These are phyloP conservation scores for Barbus barbus DNA, from an alignment of 2,113 vertebrate species.

Conservation along the genomic window DNA sequence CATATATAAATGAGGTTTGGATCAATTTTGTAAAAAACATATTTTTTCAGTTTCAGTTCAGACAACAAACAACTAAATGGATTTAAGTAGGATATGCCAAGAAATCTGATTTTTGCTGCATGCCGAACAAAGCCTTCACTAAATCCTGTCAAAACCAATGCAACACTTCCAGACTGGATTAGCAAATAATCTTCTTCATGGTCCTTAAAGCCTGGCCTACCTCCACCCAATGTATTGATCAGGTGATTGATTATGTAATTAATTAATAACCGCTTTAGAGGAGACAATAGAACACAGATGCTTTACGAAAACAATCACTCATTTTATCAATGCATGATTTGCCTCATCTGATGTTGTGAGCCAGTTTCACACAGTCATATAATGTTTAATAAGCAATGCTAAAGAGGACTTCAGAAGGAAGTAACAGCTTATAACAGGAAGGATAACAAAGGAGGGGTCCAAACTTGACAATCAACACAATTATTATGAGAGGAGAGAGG, in stretches of 20 bases:
- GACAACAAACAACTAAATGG: background rate
- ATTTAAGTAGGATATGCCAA: background rate
- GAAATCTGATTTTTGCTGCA: background rate
- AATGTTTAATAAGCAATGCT: background rate
- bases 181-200: background rate
- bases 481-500: background rate
- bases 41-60: too few relatives aligned
- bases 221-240: background rate
- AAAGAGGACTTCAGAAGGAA: conserved; percentile 9
- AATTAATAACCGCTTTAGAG: background rate
- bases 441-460: background rate
- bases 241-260: background rate
- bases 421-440: background rate
- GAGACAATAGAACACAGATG: background rate
- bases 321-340: background rate
- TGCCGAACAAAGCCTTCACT: background rate
- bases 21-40: too few relatives aligned
- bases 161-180: background rate
- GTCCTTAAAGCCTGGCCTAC: background rate
- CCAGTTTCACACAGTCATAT: background rate
- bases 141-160: background rate
- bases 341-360: background rate
- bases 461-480: background rate
- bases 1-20: too few relatives aligned
- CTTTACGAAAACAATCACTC: background rate